These are phyloP conservation scores for Drosophila aldrichi DNA, from an alignment of 2,888 invertebrate genomes.

Conservation along the genomic window DNA sequence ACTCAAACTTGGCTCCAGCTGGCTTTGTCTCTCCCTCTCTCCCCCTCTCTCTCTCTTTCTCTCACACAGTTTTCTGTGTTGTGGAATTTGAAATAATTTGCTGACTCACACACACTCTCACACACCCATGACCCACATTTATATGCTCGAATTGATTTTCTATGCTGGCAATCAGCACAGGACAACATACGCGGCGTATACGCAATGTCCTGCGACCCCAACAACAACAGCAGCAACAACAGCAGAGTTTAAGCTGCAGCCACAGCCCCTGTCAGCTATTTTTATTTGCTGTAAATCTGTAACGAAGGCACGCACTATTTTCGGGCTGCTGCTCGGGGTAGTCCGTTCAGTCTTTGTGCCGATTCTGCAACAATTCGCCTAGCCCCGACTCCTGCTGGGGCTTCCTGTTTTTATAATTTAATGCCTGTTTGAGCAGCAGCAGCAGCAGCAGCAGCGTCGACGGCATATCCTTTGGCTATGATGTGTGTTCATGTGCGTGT, in stretches of 20 bases:
- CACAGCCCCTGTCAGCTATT: slow-evolving; percentile 33
- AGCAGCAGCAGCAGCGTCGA: slow-evolving; percentile 67
- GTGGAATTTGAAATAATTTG: slow-evolving; percentile 61
- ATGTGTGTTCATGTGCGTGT: slow-evolving; percentile 23
- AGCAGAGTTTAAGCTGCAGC: slow-evolving; percentile 3
- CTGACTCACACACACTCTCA: slow-evolving; percentile 61
- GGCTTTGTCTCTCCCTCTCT: background rate
- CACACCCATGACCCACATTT: slow-evolving; percentile 69
- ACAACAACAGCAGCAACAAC: slow-evolving; percentile 17
- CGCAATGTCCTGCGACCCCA: slow-evolving; percentile 53
- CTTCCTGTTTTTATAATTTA: slow-evolving; percentile 65
- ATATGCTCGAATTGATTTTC: slow-evolving; percentile 76
- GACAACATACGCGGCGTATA: slow-evolving; percentile 64
- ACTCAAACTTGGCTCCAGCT: slow-evolving; percentile 36
- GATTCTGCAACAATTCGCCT: slow-evolving; percentile 57
- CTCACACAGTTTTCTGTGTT: background rate
- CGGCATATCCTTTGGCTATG: slow-evolving; percentile 50
- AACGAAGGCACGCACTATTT: slow-evolving; percentile 77
- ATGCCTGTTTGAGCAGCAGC: slow-evolving; percentile 76
- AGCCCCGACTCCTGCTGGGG: slow-evolving; percentile 6
- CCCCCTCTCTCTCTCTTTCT: background rate
- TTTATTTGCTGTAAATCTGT: slow-evolving; percentile 72
- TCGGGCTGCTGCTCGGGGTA: slow-evolving; percentile 27
- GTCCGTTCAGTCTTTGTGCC: slow-evolving; percentile 57
- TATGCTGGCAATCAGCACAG: slow-evolving; percentile 73